These are phyloP conservation scores for Trichomycterus rosablanca DNA, from an alignment of 2,113 vertebrate genomes.

Conservation along the genomic window DNA sequence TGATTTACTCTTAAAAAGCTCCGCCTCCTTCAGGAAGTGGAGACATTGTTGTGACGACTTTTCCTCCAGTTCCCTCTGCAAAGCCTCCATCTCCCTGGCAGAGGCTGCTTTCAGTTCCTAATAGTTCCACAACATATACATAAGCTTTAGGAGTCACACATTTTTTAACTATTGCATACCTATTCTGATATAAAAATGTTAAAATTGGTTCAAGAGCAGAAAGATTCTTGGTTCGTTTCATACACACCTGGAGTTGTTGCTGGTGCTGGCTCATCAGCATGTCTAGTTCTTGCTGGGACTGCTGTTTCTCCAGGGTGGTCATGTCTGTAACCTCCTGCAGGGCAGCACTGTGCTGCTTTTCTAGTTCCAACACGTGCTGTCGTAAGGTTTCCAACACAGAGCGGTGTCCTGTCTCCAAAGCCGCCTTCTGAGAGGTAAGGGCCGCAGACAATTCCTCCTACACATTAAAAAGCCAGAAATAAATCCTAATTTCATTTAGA, in stretches of 20 bases:
- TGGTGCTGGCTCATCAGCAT: slow-evolving; percentile 61
- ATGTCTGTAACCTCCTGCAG: slow-evolving; percentile 64
- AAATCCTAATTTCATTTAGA: not conserved
- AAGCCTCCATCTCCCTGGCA: slow-evolving; percentile 63
- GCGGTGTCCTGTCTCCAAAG: slow-evolving; percentile 67
- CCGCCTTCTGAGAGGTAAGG: slow-evolving; percentile 58
- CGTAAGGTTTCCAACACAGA: slow-evolving; percentile 63
- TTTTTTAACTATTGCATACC: no score
- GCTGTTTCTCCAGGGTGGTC: slow-evolving; percentile 58
- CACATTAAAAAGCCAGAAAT: slow-evolving; percentile 6
- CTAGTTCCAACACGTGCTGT: slow-evolving; percentile 67
- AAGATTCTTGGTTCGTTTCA: not conserved
- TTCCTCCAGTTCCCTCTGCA: slow-evolving; percentile 62
- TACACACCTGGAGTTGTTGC: slow-evolving; percentile 70
- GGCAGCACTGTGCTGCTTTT: slow-evolving; percentile 66
- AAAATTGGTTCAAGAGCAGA: not conserved
- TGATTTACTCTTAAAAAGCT: slow-evolving; percentile 73
- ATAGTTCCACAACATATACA: slow-evolving; percentile 4
- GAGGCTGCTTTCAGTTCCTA: slow-evolving; percentile 63
- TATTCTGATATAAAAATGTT: not conserved
- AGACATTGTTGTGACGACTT: slow-evolving; percentile 65
- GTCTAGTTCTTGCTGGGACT: slow-evolving; percentile 52
- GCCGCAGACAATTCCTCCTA: slow-evolving; percentile 59
- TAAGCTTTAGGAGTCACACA: no score
- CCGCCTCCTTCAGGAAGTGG: slow-evolving; percentile 73